These are phyloP conservation scores for Pediacus dermestoides DNA, from an alignment of 2,888 invertebrate species.

Conservation along the genomic window DNA sequence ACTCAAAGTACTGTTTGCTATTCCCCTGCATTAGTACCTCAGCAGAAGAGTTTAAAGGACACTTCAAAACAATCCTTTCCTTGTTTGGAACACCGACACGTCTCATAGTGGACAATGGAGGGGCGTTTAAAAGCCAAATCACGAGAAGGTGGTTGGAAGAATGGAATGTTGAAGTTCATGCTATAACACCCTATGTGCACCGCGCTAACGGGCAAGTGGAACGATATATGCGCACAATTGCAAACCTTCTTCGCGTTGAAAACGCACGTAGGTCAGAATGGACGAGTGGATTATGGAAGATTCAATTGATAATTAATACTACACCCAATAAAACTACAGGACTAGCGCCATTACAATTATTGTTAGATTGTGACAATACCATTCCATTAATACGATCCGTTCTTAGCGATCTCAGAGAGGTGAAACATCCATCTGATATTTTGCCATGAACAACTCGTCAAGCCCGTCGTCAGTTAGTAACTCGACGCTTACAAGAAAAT, in stretches of 20 bases:
- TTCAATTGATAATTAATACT: slow-evolving; percentile 18
- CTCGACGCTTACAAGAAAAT: slow-evolving; percentile 3
- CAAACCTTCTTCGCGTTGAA: slow-evolving; percentile 16
- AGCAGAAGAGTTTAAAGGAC: slow-evolving; percentile 15
- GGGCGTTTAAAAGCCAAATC: too few relatives aligned
- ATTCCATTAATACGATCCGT: slow-evolving; percentile 20
- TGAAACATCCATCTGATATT: slow-evolving; percentile 1
- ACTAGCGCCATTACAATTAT: slow-evolving; percentile 16
- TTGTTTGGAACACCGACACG: slow-evolving; percentile 13
- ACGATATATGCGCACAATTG: slow-evolving; percentile 19
- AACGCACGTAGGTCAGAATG: slow-evolving; percentile 15
- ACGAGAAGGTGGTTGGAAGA: slow-evolving; percentile 4
- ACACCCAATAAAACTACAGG: slow-evolving; percentile 20
- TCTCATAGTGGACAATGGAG: slow-evolving; percentile 16
- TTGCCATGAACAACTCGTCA: slow-evolving; percentile 3
- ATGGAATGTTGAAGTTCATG: slow-evolving; percentile 17
- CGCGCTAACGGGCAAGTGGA: slow-evolving; percentile 20
- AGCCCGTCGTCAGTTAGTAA: slow-evolving; percentile 1
- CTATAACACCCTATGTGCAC: slow-evolving; percentile 18
- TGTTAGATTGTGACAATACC: slow-evolving; percentile 18
- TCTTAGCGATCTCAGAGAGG: slow-evolving; percentile 3
- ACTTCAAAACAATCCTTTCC: slow-evolving; percentile 13
- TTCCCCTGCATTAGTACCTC: slow-evolving; percentile 13
- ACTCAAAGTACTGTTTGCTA: slow-evolving; percentile 16
- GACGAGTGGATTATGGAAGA: slow-evolving; percentile 17